Percentiles rank a stretch among this genome's conserved stretches.
Evolutionary conservation across 1,140 invertebrate genomes (phyloP).

Genomic region (Saccostrea echinata): DNA sequence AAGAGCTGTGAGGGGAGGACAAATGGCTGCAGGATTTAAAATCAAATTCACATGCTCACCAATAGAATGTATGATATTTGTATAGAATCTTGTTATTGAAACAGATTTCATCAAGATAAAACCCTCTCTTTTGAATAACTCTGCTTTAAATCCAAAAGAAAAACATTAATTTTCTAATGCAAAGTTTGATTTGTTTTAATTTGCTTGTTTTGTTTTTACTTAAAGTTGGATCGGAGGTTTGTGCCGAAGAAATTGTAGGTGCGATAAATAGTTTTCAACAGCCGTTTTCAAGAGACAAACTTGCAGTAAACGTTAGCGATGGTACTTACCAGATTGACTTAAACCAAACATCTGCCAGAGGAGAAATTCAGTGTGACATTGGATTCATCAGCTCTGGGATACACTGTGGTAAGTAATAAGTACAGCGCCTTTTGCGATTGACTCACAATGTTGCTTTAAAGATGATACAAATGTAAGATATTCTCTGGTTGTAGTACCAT

Average conservation of each 20-base stretch:
- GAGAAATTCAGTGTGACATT: neutral
- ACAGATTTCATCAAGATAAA: neutral
- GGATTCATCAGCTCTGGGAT: neutral
- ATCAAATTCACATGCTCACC: neutral
- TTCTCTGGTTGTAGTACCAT: neutral
- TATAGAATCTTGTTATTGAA: neutral
- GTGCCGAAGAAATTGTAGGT: neutral
- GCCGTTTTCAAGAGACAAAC: neutral
- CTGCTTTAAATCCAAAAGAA: neutral
- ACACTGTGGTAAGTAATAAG: neutral
- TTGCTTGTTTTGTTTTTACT: neutral
- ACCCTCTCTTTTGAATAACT: neutral
- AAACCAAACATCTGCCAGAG: neutral
- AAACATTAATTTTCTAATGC: neutral
- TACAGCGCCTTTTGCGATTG: too few species aligned
- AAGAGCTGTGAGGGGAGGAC: neutral
- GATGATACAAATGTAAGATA: neutral
- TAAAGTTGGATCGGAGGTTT: neutral
- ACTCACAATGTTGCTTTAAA: neutral
- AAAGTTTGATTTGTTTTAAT: neutral
- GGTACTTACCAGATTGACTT: neutral
- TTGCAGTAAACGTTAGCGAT: neutral
- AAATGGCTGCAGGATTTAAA: neutral
- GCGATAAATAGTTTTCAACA: neutral
- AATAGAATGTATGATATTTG: neutral